A percentile compares a stretch with the other conserved stretches of the same genome.
phyloP scores from a whole-genome alignment of 2,888 invertebrate genomes.

The Adineta ricciae region DNA sequence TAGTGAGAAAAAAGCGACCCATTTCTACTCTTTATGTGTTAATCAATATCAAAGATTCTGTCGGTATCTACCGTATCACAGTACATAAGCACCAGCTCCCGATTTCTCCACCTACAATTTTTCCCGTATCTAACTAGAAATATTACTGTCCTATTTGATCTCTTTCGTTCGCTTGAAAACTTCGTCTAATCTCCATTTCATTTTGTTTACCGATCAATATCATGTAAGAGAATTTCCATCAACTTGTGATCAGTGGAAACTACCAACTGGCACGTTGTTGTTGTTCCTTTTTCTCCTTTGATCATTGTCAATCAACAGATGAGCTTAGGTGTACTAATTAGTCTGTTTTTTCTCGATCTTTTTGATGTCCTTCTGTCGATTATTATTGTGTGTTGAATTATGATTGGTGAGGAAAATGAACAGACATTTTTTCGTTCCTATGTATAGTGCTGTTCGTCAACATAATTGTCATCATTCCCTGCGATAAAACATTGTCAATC shows the following conservation, averaged over 20 bases:
- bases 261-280: not conserved
- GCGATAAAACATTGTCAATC: no score
- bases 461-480: not conserved
- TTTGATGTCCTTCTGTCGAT: not conserved
- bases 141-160: not conserved
- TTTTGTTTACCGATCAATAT: not conserved
- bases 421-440: not conserved
- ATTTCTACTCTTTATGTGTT: not conserved
- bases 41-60: not conserved
- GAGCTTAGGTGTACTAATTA: not conserved
- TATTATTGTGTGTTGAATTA: not conserved
- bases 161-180: not conserved
- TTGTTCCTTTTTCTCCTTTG: not conserved
- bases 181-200: not conserved
- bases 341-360: not conserved
- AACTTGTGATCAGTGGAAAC: not conserved
- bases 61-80: not conserved
- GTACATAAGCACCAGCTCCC: not conserved
- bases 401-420: not conserved
- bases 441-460: not conserved
- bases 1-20: not conserved
- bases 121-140: not conserved
- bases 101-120: not conserved
- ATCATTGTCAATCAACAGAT: conserved; percentile 2
- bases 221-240: not conserved